These are phyloP conservation scores for Eclectus roratus DNA, from an alignment of 2,113 vertebrate genomes.

Conservation along the genomic window DNA sequence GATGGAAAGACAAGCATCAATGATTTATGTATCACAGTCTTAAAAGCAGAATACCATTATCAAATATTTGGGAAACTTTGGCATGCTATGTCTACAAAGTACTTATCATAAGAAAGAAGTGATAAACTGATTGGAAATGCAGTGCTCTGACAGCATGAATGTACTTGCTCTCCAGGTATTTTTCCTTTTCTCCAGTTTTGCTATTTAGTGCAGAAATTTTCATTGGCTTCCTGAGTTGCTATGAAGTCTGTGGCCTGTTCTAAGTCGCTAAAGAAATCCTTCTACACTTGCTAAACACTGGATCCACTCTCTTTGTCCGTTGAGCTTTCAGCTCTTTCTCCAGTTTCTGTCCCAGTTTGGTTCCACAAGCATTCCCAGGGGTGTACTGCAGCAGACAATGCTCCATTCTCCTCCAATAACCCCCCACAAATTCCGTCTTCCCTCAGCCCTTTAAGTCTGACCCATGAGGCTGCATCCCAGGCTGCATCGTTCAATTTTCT, in stretches of 20 bases:
- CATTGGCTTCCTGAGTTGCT: neutral
- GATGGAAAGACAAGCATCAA: neutral
- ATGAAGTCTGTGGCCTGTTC: neutral
- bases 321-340: neutral
- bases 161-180: neutral
- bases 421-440: neutral
- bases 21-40: neutral
- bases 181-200: neutral
- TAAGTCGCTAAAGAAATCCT: neutral
- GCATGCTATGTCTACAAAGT: neutral
- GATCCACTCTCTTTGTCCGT: fast-evolving
- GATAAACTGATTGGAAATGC: neutral
- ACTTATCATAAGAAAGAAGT: neutral
- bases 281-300: neutral
- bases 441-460: neutral
- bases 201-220: neutral
- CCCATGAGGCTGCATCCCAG: neutral
- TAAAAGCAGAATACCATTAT: neutral
- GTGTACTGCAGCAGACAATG: neutral
- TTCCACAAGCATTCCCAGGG: neutral
- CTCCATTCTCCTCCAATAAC: neutral
- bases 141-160: neutral
- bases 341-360: neutral
- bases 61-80: neutral
- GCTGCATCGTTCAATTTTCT: neutral